A percentile compares a stretch with the other conserved stretches of the same genome.
Evolutionary conservation across 1,140 invertebrate species (phyloP).

Genomic region (Mizuhopecten yessoensis): DNA sequence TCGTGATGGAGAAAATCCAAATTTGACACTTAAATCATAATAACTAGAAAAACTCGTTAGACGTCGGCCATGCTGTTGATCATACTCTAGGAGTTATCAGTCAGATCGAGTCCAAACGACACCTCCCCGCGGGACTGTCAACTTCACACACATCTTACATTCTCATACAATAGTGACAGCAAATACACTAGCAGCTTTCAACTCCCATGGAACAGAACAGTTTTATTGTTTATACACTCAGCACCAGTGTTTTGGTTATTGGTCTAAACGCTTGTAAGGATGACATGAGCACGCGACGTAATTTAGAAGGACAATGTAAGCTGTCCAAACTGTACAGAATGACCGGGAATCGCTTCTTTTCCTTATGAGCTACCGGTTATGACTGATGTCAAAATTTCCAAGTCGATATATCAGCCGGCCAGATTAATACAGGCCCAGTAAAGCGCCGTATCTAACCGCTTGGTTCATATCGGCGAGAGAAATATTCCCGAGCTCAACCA

Average conservation of each 20-base stretch:
- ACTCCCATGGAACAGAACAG: background rate
- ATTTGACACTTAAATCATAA: slow-evolving; percentile 12
- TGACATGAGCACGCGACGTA: background rate
- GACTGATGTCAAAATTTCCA: slow-evolving; percentile 31
- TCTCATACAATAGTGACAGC: background rate
- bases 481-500: background rate
- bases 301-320: background rate
- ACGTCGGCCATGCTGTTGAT: background rate
- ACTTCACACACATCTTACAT: background rate
- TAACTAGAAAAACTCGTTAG: background rate
- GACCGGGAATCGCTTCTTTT: background rate
- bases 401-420: background rate
- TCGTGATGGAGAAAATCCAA: slow-evolving; percentile 10
- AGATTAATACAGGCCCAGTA: slow-evolving; percentile 11
- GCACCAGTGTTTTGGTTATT: background rate
- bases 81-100: background rate
- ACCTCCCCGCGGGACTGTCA: background rate
- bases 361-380: background rate
- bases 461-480: background rate
- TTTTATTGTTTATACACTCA: background rate
- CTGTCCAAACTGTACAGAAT: background rate
- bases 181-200: background rate
- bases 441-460: background rate
- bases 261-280: background rate
- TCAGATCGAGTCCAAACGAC: background rate